Base-by-base conservation (phyloP, 2,888 invertebrate species). In the Brenthis hecate region DNA sequence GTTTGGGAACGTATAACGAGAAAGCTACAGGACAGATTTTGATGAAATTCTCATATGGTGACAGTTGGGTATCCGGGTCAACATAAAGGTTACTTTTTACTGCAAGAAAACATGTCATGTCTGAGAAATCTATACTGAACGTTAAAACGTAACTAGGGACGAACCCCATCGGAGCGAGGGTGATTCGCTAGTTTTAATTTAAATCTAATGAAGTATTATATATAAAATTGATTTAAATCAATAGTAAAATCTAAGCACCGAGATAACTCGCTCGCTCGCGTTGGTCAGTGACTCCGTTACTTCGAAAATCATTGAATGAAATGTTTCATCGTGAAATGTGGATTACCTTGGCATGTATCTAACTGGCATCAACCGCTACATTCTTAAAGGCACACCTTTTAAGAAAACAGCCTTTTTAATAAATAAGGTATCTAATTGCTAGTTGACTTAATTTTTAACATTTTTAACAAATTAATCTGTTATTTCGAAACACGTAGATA, bases 311-410 rank as follows among this genome's bases (percentile, higher is more conserved):
- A 53, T 43, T 62, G 53, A 62, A 62, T 62, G 19, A 62, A 62
- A 53, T 53, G 19, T 62, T 62, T 62, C 43, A 43, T 62, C 43
- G 51, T 32, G 8, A 36, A 54, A 54, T 43, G 43, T 54, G 43
- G 62, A 19, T 62, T 19, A n/a, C 62, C 62, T 62, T 62, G 62
- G 61, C 61, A 62, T 51, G 32, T 54, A 62, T 54, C 48, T 47
- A 36, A 56, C 23, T 58, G 58, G 58, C 48, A 60, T 60, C 48
- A 60, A 19, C 48, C 19, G 13, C 43, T 58, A 51, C 51, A 51
- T 36, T 32, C 13, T 13, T 60, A 60, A 48, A 60, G 61, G 51
- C 62, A 62, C 62, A 43, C 54, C 62, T 62, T 60, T 50, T 50
- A 32, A 60, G 28, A 60, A 50, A 60, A 50, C 28, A 13, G 16